phyloP scores from a whole-genome alignment of 1,140 invertebrate species.

The Hermetia illucens region DNA sequence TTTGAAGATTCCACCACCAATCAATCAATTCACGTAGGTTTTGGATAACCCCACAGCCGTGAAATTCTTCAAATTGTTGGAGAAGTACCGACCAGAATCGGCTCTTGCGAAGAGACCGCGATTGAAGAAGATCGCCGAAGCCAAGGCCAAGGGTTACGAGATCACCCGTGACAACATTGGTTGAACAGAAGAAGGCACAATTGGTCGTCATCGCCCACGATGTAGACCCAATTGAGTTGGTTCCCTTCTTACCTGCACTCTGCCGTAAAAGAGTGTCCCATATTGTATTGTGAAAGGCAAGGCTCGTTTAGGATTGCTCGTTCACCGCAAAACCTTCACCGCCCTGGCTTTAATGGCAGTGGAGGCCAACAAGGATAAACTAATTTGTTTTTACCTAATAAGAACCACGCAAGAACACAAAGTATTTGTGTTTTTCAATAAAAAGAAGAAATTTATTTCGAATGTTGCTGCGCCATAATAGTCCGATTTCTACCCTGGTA shows the following conservation, averaged over 20 bases:
- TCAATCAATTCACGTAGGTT: conserved; percentile 91
- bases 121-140: conserved; percentile 78
- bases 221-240: conserved; percentile 98
- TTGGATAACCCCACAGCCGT: conserved; percentile 89
- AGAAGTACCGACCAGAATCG: conserved; percentile 95
- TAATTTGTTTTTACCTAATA: no score
- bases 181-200: conserved; percentile 97
- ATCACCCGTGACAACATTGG: conserved; percentile 80
- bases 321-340: conserved; percentile 86
- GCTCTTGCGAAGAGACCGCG: conserved; percentile 78
- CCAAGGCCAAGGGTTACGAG: conserved; percentile 76
- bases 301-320: conserved; percentile 83
- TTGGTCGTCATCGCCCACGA: conserved; percentile 97
- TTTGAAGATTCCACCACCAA: conserved; percentile 97
- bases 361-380: conserved; percentile 75
- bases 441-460: no score
- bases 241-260: conserved; percentile 90
- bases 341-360: conserved; percentile 73
- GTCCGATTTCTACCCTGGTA: no score
- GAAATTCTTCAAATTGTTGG: conserved; percentile 88
- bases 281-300: conserved; percentile 99
- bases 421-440: no score
- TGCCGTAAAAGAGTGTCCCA: conserved; percentile 98
- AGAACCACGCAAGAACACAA: no score
- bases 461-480: no score